Conservation (phyloP, 2,797 vertebrate species). For the Holocentrus rufus region DNA sequence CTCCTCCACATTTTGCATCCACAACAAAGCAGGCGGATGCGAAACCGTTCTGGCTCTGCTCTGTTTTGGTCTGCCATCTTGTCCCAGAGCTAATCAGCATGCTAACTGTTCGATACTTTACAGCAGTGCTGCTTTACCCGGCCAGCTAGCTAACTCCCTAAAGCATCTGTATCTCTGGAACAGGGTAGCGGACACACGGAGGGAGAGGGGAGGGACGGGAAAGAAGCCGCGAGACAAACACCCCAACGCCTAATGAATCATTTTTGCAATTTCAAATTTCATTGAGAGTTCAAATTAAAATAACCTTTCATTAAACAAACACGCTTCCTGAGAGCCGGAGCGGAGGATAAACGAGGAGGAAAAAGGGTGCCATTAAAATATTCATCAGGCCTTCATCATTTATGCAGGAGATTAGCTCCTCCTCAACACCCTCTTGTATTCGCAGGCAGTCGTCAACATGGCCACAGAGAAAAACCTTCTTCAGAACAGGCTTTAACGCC, state of each 20-base stretch:
- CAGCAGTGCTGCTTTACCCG: slow-evolving; percentile 58
- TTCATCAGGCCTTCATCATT: slow-evolving; percentile 86
- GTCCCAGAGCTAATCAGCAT: slow-evolving; percentile 63
- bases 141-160: slow-evolving; percentile 48
- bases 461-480: slow-evolving; percentile 59
- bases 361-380: slow-evolving; percentile 84
- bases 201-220: slow-evolving; percentile 32
- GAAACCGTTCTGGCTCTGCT: slow-evolving; percentile 65
- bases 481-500: slow-evolving; percentile 42
- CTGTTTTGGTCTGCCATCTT: slow-evolving; percentile 75
- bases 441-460: slow-evolving; percentile 75
- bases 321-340: slow-evolving; percentile 70
- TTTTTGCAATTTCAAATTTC: slow-evolving; percentile 78
- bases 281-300: slow-evolving; percentile 83
- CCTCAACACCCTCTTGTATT: slow-evolving; percentile 81
- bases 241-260: slow-evolving; percentile 76
- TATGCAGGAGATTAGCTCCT: slow-evolving; percentile 85
- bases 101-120: slow-evolving; percentile 53
- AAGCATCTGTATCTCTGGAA: slow-evolving; percentile 53
- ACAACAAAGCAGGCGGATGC: slow-evolving; percentile 74
- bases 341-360: slow-evolving; percentile 74
- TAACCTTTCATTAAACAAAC: slow-evolving; percentile 82
- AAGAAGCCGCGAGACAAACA: slow-evolving; percentile 47
- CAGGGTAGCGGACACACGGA: slow-evolving; percentile 39
- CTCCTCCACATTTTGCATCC: slow-evolving; percentile 78